Evolutionary conservation across 2,797 vertebrate genomes (phyloP).

Genomic region (Eremophila alpestris): DNA sequence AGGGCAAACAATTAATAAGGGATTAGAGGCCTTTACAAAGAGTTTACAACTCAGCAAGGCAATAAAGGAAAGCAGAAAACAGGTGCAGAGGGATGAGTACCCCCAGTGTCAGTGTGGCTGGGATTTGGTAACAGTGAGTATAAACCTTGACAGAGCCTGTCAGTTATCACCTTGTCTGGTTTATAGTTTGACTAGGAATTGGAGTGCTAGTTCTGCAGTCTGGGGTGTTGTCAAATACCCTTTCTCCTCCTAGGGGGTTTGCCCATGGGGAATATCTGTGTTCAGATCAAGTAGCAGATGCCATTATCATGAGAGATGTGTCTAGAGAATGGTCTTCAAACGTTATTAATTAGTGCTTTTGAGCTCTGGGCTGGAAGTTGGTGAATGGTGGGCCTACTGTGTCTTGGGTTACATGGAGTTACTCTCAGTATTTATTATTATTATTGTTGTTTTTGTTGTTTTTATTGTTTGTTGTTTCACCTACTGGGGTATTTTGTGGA

Average conservation of each 20-base stretch:
- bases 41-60: not conserved
- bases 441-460: not conserved
- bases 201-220: not conserved
- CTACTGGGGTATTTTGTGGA: not conserved
- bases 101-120: too few relatives aligned
- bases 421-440: not conserved
- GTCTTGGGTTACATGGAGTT: not conserved
- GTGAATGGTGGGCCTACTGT: not conserved
- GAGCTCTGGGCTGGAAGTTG: not conserved
- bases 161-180: not conserved
- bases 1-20: not conserved
- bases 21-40: not conserved
- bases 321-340: not conserved
- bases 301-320: not conserved
- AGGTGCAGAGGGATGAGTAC: not conserved
- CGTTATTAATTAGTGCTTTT: not conserved
- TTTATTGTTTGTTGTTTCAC: not conserved
- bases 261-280: not conserved
- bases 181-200: not conserved
- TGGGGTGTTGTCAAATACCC: not conserved
- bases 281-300: not conserved
- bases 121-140: not conserved
- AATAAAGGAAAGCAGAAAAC: not conserved
- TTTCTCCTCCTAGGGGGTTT: not conserved
- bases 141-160: not conserved